Evolutionary conservation across 2,888 invertebrate genomes (phyloP), one percentile per base, ranked within the genome.

Genomic region (Latrodectus elegans): DNA sequence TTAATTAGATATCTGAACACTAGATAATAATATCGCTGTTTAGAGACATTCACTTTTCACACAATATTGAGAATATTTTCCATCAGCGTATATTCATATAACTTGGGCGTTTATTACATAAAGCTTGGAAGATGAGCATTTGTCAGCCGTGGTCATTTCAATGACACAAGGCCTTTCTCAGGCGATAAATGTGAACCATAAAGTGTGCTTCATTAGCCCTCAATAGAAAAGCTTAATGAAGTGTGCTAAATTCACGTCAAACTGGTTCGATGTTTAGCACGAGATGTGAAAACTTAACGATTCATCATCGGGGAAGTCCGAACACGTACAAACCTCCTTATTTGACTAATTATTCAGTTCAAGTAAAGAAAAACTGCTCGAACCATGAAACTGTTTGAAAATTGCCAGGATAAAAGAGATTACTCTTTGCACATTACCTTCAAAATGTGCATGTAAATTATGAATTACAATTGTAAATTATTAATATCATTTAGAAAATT

Each of bases 171-270:
- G 81, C 67, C 72, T 15, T 55, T 71, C 38, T 17, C 70, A 49
- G 8, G 68, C 74, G 53, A 38, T 15, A 65, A 76, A 83, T 76
- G 64, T 60, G 15, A 67, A n/a, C 52, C 52, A 49, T 76, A 75
- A 83, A 70, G 65, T 51, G 17, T 38, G 83, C 76, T 76, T 83
- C 82, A 83, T 83, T 83, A 83, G 75, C n/a, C 51, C 49, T 38
- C 83, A 76, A 83, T 83, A 76, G 76, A 83, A 71, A 75, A 76
- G 83, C 83, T 38, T 83, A 83, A 83, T 83, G 83, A 83, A 83
- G 76, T 71, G 76, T 65, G 49, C 60, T 49, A 53, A 82, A 75
- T 68, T 82, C 82, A 75, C 82, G 74, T 73, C 82, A 75, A 75
- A 80, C 52, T 65, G 82, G 74, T 74, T 67, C 82, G 68, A 17